Evolutionary conservation across 2,113 vertebrate genomes (phyloP), one percentile per base, ranked within the genome.

Genomic region (Procavia capensis): DNA sequence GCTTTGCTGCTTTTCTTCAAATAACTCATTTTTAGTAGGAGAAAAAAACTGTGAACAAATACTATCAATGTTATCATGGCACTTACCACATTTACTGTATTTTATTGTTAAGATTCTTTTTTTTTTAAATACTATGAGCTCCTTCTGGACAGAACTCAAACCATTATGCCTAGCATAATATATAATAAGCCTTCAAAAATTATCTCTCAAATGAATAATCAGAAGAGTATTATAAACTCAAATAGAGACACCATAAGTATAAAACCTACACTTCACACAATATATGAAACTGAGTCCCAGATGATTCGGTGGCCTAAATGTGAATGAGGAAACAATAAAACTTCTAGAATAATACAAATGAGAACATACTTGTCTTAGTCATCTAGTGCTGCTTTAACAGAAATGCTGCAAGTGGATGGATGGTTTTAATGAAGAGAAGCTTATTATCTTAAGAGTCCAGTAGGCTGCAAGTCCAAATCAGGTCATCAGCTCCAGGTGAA

Each of bases 71-170:
- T 82, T 59, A 57, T 70, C 31, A 19, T 83, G 20, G 29, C 31
- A 79, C 72, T 50, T 72, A 59, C 22, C 43, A 61, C 43, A 31
- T 76, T 27, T 41, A n/a, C 20, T 1, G 24, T 45, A 75, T 76
- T 91, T 66, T 90, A 66, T 70, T 64, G 20, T 68, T 72, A 47
- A 85, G 39, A 24, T 54, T 94, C 70, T n/a, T n/a, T 96, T 94
- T 84, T 47, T 90, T 90, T 13, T 25, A 68, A 95, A 81, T 41
- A 75, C 27, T 68, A 9, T 75, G 66, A 24, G 41, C 22, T 63
- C 27, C 85, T 86, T 79, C 29, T 43, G 72, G 72, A 88, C 57
- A 85, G 39, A 63, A 92, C 50, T 1, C 14, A 85, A 66, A 82
- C 2, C 19, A 39, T 70, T 29, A 54, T 70, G 19, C 34, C 31